Base-by-base conservation (phyloP, 1,140 invertebrate genomes). In the Philopotamus ludificatus region DNA sequence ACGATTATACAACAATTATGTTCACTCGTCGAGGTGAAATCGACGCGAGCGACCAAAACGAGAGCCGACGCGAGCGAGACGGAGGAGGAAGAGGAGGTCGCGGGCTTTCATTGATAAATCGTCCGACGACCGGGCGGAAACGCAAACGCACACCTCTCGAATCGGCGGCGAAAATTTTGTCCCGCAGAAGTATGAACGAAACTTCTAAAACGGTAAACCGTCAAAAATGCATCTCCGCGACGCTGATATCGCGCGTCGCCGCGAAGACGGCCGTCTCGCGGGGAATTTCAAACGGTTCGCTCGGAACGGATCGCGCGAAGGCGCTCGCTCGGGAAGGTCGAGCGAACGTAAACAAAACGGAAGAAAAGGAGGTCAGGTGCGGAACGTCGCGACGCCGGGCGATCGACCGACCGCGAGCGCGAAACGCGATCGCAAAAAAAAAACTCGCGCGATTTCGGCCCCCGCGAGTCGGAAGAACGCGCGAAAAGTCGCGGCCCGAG, bases 291-390 rank as follows among this genome's bases (percentile, higher is more conserved):
- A 34, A 34, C 28, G 28, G 28, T 34, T 12, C 28, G 28, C 28
- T 34, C 28, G 28, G 28, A 12, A 34, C 28, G 28, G 12, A 34
- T 34, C 28, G 4, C 28, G 28, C 28, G 28, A 12, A 34, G 28
- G 4, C 28, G 4, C 28, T 4, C 4, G 12, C 12, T 12, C 28
- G 28, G 60, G 51, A 53, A 68, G 62, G 63, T 58, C 58, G 47
- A 64, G 63, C 57, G 34, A 65, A 68, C 62, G 62, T 68, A 65
- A 65, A 68, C 62, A 64, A 65, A 63, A 63, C 44, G 26, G 12
- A 41, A 49, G 23, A 16, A 65, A 68, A 68, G 53, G 62, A 57
- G 67, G 67, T 68, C 67, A 65, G 62, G 67, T 68, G 67, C 62
- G 65, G 57, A 63, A 41, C 21, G 41, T 42, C 42, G 57, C 57